Base-by-base conservation (phyloP, 1,140 invertebrate genomes). In the Drosophila arizonae region DNA sequence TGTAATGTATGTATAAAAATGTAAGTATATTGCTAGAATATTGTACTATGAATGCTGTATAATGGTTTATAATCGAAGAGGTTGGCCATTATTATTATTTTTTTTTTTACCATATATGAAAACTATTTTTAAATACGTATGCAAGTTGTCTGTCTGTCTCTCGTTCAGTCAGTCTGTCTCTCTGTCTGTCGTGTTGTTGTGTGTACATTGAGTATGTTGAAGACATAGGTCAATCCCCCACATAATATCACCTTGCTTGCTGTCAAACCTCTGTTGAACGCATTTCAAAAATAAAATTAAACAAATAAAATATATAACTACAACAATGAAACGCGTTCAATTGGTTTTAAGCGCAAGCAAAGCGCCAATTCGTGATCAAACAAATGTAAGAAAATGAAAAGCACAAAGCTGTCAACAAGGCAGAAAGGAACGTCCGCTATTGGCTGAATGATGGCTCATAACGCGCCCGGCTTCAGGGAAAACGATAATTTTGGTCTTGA, bases 401-500 rank as follows among this genome's bases (percentile, higher is more conserved):
- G 58, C 76, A 76, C 65, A 76, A 78, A 88, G 79, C 84, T 45
- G 46, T 81, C 87, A 88, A 88, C 82, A 87, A 82, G 65, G 76
- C 70, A 64, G 21, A 36, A 13, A 9, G 10, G 21, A 46, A 43
- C 54, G 30, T 10, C 26, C 26, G 67, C 41, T 46, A 54, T 51
- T 39, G 48, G 21, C 11, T 54, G 50, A 10, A 4, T 24, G 46
- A 26, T 48, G 46, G 33, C 76, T 95, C 93, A 95, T 93, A 94
- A 95, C 87, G 95, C 93, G 26, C 88, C 86, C 77, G 95, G 95
- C 92, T 97, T 97, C 76, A 98, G 93, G 72, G 95, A 95, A 93
- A 99, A 99, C 76, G 97, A 98, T 74, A 99, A 93, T 93, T 98
- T 98, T 60, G 98, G 98, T 92, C 98, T 94, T 68, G 97, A 98